phyloP scores from a whole-genome alignment of 2,797 vertebrate genomes.

The Fundulus diaphanus region DNA sequence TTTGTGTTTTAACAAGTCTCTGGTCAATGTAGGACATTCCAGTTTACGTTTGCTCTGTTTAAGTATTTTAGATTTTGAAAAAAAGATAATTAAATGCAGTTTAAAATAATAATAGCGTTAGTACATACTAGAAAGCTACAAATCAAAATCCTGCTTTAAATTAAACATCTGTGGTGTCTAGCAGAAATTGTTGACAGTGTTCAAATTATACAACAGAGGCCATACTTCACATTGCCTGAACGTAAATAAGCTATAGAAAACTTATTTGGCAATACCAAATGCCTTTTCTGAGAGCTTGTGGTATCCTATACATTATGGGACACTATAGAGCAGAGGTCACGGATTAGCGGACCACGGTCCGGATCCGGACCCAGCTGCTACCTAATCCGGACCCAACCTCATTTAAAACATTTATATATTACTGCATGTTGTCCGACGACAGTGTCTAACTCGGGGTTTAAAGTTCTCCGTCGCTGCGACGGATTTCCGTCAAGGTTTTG shows the following conservation, averaged over 20 bases:
- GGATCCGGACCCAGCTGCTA: too few species aligned
- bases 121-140: background rate
- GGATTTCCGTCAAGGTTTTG: too few species aligned
- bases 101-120: background rate
- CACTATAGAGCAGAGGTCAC: too few species aligned
- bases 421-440: too few species aligned
- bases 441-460: too few species aligned
- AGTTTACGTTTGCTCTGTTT: background rate
- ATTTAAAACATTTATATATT: too few species aligned
- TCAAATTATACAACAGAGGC: background rate
- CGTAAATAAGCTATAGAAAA: background rate
- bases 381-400: too few species aligned
- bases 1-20: background rate
- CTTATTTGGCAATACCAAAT: background rate
- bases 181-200: background rate
- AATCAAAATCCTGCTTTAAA: background rate
- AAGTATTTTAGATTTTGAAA: background rate
- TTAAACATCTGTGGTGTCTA: background rate
- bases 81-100: background rate
- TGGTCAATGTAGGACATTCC: background rate
- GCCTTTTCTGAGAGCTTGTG: background rate
- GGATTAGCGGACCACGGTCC: too few species aligned
- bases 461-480: too few species aligned
- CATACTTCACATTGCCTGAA: background rate
- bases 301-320: too few species aligned